phyloP scores from a whole-genome alignment of 2,797 vertebrate species.

The Alosa sapidissima region DNA sequence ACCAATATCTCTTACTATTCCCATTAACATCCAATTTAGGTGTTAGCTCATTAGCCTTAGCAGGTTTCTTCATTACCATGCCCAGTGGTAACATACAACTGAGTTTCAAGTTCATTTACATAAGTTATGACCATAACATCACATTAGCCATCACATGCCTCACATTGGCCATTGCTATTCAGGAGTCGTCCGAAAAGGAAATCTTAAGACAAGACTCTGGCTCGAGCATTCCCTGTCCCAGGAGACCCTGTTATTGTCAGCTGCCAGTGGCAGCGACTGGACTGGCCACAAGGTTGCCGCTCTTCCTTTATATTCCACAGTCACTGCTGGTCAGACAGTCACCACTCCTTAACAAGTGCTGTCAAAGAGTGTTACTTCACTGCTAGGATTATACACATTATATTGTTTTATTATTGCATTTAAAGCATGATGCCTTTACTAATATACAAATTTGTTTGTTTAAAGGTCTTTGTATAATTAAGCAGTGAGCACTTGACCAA shows the following conservation, averaged over 20 bases:
- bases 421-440: background rate
- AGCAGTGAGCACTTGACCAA: no score
- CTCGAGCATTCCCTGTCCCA: background rate
- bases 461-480: background rate
- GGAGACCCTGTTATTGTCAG: slow-evolving; percentile 17
- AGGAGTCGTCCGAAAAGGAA: background rate
- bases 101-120: background rate
- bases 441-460: background rate
- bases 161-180: background rate
- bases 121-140: background rate
- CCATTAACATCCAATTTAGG: no score
- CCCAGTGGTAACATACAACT: background rate
- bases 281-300: background rate
- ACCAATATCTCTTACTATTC: no score
- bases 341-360: background rate
- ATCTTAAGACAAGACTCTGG: background rate
- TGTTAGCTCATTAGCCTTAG: background rate
- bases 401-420: background rate
- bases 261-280: background rate
- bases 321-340: background rate
- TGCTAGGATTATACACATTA: no score
- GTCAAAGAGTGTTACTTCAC: background rate
- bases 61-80: background rate
- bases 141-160: background rate
- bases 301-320: background rate